Percentiles rank a stretch among this genome's conserved stretches.
These are phyloP conservation scores for Eupithecia centaureata DNA, from an alignment of 2,888 invertebrate genomes.

Conservation along the genomic window DNA sequence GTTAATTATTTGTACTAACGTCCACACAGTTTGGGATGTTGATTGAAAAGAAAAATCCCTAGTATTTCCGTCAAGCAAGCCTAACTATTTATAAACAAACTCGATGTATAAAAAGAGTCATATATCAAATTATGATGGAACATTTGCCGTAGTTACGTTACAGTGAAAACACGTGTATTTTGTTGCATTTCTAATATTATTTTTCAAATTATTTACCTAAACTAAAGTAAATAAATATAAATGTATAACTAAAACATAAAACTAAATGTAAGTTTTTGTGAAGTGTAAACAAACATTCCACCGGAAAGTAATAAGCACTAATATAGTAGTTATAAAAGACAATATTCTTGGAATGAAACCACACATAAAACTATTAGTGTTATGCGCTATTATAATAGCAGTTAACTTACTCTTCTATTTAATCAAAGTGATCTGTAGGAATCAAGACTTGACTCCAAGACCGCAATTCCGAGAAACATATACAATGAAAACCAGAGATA, in stretches of 20 bases:
- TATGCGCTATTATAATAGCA: background rate
- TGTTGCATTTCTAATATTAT: background rate
- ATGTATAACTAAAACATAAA: too few species aligned
- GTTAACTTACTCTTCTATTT: background rate
- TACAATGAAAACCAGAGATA: background rate
- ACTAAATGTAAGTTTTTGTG: too few species aligned
- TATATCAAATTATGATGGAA: background rate
- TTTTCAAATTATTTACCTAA: background rate
- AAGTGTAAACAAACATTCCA: background rate
- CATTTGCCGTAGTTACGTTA: background rate
- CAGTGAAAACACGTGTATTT: background rate
- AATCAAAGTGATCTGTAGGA: background rate
- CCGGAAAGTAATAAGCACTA: background rate
- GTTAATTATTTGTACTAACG: background rate
- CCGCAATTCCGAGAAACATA: background rate
- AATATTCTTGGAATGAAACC: background rate
- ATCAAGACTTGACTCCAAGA: background rate
- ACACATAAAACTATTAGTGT: background rate
- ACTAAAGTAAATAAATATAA: too few species aligned
- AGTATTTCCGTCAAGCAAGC: background rate
- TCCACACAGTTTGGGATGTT: slow-evolving; percentile 1
- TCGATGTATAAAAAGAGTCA: background rate
- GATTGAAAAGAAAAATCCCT: background rate
- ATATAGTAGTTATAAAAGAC: background rate
- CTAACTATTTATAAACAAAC: background rate